Conservation (phyloP, 2,113 vertebrate species). For the Phoenicopterus ruber region DNA sequence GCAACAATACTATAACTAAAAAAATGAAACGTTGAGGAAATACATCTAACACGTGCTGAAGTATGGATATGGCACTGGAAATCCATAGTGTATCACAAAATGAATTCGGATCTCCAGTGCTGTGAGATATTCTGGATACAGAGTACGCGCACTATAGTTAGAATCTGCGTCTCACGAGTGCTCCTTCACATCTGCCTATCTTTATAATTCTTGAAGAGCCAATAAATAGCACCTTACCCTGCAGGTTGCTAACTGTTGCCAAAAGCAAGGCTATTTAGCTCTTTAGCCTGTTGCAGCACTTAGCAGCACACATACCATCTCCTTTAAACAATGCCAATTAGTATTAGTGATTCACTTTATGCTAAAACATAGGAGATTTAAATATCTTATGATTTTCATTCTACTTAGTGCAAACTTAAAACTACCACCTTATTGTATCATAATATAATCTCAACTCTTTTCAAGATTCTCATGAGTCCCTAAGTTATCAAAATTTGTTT, state of each 20-base stretch:
- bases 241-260: background rate
- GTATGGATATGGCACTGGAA: background rate
- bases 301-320: background rate
- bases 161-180: background rate
- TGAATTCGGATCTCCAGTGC: background rate
- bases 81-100: background rate
- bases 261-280: background rate
- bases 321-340: background rate
- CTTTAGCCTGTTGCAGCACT: background rate
- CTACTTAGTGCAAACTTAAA: background rate
- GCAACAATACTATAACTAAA: background rate
- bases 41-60: background rate
- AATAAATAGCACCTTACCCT: background rate
- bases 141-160: background rate
- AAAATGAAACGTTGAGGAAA: background rate
- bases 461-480: background rate
- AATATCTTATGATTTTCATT: background rate
- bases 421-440: background rate
- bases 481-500: background rate
- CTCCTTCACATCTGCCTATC: background rate
- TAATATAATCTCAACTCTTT: background rate
- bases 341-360: background rate
- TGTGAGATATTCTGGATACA: background rate
- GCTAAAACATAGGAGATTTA: background rate
- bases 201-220: background rate